Percentiles rank a stretch among this genome's conserved stretches.
Conservation (phyloP, 2,797 vertebrate species). For the Xiphophorus birchmanni region DNA sequence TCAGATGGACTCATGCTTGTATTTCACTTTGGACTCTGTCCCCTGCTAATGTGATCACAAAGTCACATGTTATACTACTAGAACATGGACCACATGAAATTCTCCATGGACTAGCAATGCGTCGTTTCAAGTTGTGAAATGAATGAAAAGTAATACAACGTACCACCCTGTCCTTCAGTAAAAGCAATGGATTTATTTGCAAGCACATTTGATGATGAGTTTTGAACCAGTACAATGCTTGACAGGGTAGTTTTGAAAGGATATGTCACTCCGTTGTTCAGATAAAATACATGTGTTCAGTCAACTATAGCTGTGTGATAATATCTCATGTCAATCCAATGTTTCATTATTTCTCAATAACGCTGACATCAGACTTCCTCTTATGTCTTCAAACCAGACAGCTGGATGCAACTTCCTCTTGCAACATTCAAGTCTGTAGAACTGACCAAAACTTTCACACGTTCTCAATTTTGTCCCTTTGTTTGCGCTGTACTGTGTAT, state of each 20-base stretch:
- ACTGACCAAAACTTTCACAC: slow-evolving; percentile 16
- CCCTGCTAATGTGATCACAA: neutral
- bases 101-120: neutral
- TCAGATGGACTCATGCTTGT: neutral
- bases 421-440: slow-evolving; percentile 22
- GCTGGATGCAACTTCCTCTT: slow-evolving; percentile 39
- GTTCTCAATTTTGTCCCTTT: neutral
- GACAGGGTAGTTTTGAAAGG: neutral
- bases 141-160: neutral
- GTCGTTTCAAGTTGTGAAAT: neutral
- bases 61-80: neutral
- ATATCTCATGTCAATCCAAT: neutral
- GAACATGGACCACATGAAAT: neutral
- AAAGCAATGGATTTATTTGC: neutral
- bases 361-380: slow-evolving; percentile 37
- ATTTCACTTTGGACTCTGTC: neutral
- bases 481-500: neutral
- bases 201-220: neutral
- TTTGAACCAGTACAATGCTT: neutral
- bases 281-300: neutral
- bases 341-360: slow-evolving; percentile 23
- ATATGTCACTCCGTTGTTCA: neutral
- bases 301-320: neutral
- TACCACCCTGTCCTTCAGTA: neutral
- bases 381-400: slow-evolving; percentile 36